phyloP scores from a whole-genome alignment of 2,888 invertebrate genomes.

The Phragmatobia fuliginosa region DNA sequence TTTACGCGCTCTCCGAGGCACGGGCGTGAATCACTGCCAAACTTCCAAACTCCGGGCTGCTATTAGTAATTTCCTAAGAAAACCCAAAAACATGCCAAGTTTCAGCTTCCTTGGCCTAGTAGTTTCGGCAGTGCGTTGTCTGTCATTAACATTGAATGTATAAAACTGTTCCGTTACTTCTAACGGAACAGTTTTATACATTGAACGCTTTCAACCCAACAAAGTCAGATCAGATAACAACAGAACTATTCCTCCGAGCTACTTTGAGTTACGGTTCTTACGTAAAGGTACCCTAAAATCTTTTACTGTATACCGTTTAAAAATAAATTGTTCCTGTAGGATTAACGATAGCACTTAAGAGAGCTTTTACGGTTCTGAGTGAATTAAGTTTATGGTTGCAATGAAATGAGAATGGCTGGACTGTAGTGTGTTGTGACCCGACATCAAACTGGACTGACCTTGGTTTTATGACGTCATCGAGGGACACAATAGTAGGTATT shows the following conservation, averaged over 20 bases:
- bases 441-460: slow-evolving; percentile 36
- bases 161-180: no score
- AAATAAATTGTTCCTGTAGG: slow-evolving; percentile 16
- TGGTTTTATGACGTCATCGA: slow-evolving; percentile 31
- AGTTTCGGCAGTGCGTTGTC: no score
- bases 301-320: slow-evolving; percentile 3
- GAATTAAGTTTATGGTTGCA: slow-evolving; percentile 43
- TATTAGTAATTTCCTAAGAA: no score
- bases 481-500: neutral
- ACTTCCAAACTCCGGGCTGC: no score
- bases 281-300: neutral
- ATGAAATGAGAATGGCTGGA: slow-evolving; percentile 40
- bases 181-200: no score
- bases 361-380: slow-evolving; percentile 38
- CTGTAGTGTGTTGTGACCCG: slow-evolving; percentile 20
- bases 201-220: no score
- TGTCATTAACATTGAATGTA: no score
- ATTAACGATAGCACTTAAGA: slow-evolving; percentile 27
- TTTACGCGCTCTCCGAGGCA: no score
- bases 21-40: no score
- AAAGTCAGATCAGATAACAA: neutral
- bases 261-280: neutral
- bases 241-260: neutral
- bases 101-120: no score
- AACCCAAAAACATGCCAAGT: no score